Percentiles rank a stretch among this genome's conserved stretches.
Evolutionary conservation across 2,797 vertebrate species (phyloP).

Genomic region (Apogon hyalosoma): DNA sequence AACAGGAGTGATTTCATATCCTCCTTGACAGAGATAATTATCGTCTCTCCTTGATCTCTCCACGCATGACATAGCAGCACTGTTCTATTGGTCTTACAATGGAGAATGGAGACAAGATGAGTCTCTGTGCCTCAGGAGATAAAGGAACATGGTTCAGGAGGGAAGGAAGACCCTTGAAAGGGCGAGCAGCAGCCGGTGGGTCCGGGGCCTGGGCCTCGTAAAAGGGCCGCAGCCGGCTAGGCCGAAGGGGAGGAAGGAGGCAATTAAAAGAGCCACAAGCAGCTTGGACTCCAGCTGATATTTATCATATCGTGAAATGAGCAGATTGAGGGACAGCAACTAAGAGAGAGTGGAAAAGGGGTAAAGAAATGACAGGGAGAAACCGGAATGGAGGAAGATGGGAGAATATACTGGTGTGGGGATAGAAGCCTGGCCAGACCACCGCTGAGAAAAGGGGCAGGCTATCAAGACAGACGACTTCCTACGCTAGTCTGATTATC

Average conservation of each 20-base stretch:
- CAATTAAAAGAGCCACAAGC: constrained; percentile 91
- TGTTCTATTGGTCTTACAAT: constrained; percentile 30
- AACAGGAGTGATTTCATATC: too few relatives aligned
- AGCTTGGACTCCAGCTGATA: constrained; percentile 89
- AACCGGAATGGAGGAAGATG: constrained; percentile 23
- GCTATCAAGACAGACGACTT: constrained; percentile 96
- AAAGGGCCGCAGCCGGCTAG: constrained; percentile 86
- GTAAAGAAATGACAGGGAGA: constrained; percentile 6
- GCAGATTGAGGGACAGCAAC: constrained; percentile 87
- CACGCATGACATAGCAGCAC: constrained; percentile 14
- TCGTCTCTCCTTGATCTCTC: constrained; percentile 17
- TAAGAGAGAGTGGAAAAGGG: constrained; percentile 48
- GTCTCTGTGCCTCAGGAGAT: constrained; percentile 38
- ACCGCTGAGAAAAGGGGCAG: constrained; percentile 90
- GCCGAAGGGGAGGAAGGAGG: constrained; percentile 89
- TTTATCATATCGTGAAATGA: constrained; percentile 90
- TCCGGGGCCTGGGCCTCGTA: constrained; percentile 86
- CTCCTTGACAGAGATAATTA: too few relatives aligned
- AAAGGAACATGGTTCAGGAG: constrained; percentile 45
- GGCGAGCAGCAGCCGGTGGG: constrained; percentile 67
- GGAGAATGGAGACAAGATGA: constrained; percentile 36
- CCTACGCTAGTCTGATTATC: constrained; percentile 89
- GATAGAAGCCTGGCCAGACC: constrained; percentile 85
- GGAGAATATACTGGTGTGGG: constrained; percentile 27
- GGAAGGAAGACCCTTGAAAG: constrained; percentile 69